Percentiles rank a stretch among this genome's conserved stretches.
Conservation (phyloP, 1,140 invertebrate genomes). For the Aphidius ervi region DNA sequence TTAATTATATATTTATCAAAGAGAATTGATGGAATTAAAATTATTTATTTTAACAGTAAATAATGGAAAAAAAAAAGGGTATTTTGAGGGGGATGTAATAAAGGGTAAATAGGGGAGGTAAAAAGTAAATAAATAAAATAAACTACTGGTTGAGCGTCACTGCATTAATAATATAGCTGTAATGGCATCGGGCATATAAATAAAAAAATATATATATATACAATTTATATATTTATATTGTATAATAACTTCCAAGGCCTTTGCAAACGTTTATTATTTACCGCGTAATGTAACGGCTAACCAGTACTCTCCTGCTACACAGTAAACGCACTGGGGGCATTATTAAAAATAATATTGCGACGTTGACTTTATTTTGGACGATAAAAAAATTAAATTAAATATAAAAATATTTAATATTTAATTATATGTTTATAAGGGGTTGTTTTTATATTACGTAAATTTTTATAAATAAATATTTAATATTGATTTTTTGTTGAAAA, state of each 20-base stretch:
- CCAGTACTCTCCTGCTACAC: slow-evolving; percentile 35
- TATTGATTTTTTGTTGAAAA: too few species aligned
- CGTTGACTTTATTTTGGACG: slow-evolving; percentile 34
- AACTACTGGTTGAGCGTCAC: slow-evolving; percentile 46
- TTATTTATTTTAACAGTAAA: too few species aligned
- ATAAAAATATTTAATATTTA: neutral
- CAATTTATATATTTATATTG: slow-evolving; percentile 45
- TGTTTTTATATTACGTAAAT: too few species aligned
- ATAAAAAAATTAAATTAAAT: slow-evolving; percentile 28
- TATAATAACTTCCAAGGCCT: slow-evolving; percentile 55
- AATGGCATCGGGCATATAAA: slow-evolving; percentile 51
- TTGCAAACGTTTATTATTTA: slow-evolving; percentile 55
- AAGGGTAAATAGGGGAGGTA: slow-evolving; percentile 19
- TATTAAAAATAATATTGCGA: slow-evolving; percentile 49
- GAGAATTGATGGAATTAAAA: too few species aligned
- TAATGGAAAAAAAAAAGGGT: neutral
- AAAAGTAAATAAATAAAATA: slow-evolving; percentile 20
- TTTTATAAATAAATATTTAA: too few species aligned
- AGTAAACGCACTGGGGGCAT: slow-evolving; percentile 29
- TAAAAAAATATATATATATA: too few species aligned
- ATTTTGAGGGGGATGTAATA: slow-evolving; percentile 12
- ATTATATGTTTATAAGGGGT: too few species aligned
- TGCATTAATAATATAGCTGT: slow-evolving; percentile 55
- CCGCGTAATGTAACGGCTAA: slow-evolving; percentile 51
- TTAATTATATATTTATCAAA: too few species aligned